Base-by-base conservation (phyloP, 2,113 vertebrate species). In the Notechis scutatus region DNA sequence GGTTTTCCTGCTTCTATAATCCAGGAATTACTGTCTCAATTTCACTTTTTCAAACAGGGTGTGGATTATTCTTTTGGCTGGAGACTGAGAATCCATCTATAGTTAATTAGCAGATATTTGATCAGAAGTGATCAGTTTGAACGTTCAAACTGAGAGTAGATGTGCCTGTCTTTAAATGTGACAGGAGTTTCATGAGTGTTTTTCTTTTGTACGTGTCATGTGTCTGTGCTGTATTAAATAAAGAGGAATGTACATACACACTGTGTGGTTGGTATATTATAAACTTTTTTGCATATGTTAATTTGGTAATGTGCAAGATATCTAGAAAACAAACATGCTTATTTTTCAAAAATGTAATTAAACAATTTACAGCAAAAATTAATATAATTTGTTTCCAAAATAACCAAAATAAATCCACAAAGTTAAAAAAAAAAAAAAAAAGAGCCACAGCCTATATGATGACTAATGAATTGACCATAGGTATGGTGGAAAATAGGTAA, bases 181-280 rank as follows among this genome's bases (percentile, higher is more conserved):
- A 96, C 97, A 97, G 97, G 97, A 90, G 94, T 96, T 97, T 97
- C 96, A 97, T 97, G 94, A 97, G 97, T 98, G 97, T 94, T 94
- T 97, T 97, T 95, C 21, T 96, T 97, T 96, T 97, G 95, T 97
- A 96, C 87, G 94, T 97, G 97, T 97, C 96, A 95, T 3, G 96
- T 97, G 98, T 98, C 97, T 95, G 96, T 97, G 97, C 96, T 98
- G 97, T 98, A 97, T 97, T 97, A 96, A 98, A 98, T 98, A 98
- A 98, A 98, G 96, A 98, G 95, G 96, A 98, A 97, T 98, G 97
- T 98, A 98, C 97, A 97, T 98, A 98, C 64, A 88, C 87, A 29
- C 85, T 95, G 92, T 81, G 59, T 96, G 93, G 89, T 45, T 87
- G 29, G 3, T 87, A 85, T 57, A n/a, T 95, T 94, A 92, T 54